Percentiles rank a stretch among this genome's conserved stretches.
Conservation (phyloP, 2,888 invertebrate species). For the Heliconius ismenius region DNA sequence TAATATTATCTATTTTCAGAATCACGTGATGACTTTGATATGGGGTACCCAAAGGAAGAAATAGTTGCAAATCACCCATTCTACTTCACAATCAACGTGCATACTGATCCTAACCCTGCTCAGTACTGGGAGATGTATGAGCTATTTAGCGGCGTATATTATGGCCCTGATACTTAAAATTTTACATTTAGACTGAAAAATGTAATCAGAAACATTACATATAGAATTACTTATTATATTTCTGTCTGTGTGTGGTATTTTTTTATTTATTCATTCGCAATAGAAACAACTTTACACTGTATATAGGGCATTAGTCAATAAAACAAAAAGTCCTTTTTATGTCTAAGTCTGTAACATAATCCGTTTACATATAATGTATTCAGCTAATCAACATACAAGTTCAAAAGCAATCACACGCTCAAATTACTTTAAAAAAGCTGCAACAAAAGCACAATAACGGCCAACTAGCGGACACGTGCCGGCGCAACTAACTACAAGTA, state of each 20-base stretch:
- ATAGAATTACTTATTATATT: too few relatives aligned
- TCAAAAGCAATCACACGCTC: constrained; percentile 32
- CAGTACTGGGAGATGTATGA: constrained; percentile 39
- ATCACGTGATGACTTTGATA: neutral
- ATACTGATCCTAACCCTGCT: neutral
- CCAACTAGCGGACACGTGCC: constrained; percentile 44
- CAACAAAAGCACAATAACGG: constrained; percentile 40
- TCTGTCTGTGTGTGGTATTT: too few relatives aligned
- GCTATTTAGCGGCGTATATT: constrained; percentile 57
- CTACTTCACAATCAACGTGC: constrained; percentile 55
- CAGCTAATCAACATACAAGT: constrained; percentile 18
- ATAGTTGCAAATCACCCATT: constrained; percentile 56
- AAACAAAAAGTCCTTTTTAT: too few relatives aligned
- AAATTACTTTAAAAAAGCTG: constrained; percentile 33
- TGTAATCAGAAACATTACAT: neutral
- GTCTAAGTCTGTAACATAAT: neutral
- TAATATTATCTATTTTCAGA: constrained; percentile 25
- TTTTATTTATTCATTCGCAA: too few relatives aligned
- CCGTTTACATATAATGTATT: neutral
- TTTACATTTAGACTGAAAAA: neutral
- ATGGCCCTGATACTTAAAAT: constrained; percentile 51
- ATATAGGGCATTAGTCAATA: too few relatives aligned
- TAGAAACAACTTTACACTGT: too few relatives aligned
- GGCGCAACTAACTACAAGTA: constrained; percentile 41
- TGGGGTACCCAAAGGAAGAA: neutral